Evolutionary conservation across 2,797 vertebrate species (phyloP).

Genomic region (Kryptopterus vitreolus): DNA sequence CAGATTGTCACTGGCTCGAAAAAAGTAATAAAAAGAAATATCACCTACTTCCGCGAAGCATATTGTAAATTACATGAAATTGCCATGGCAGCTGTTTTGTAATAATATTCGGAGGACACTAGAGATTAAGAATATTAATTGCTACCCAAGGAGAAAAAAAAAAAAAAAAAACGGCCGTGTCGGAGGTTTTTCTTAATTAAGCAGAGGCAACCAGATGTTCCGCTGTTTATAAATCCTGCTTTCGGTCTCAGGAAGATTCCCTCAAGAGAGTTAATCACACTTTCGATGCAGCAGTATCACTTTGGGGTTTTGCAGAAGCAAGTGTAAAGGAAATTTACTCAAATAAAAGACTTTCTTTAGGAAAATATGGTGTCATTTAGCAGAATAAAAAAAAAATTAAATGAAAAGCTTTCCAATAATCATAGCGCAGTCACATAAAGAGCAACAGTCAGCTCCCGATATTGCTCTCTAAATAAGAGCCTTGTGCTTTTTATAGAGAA

Average conservation of each 20-base stretch:
- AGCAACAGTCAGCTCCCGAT: not conserved
- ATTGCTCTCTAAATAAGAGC: slow-evolving; percentile 10
- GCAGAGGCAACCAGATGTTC: slow-evolving; percentile 25
- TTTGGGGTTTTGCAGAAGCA: not conserved
- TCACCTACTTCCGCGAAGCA: not conserved
- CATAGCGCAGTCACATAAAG: not conserved
- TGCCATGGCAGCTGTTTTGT: slow-evolving; percentile 18
- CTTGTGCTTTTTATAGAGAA: slow-evolving; percentile 6
- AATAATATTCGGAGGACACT: slow-evolving; percentile 14
- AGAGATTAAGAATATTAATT: slow-evolving; percentile 28
- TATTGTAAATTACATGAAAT: slow-evolving; percentile 9
- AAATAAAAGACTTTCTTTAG: not conserved
- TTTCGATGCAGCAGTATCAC: not conserved
- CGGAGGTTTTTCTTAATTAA: slow-evolving; percentile 29
- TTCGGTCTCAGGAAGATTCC: not conserved
- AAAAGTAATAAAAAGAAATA: not conserved
- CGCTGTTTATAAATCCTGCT: slow-evolving; percentile 21
- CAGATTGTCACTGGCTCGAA: not conserved
- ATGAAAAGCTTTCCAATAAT: slow-evolving; percentile 6
- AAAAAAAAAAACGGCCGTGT: slow-evolving; percentile 23
- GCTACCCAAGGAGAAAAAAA: slow-evolving; percentile 32
- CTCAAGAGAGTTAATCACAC: slow-evolving; percentile 12
- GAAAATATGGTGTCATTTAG: not conserved
- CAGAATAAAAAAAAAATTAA: not conserved
- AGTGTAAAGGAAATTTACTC: not conserved